A percentile compares a stretch with the other conserved stretches of the same genome.
These are phyloP conservation scores for Eurystomus glaucurus DNA, from an alignment of 2,797 vertebrate species.

Conservation along the genomic window DNA sequence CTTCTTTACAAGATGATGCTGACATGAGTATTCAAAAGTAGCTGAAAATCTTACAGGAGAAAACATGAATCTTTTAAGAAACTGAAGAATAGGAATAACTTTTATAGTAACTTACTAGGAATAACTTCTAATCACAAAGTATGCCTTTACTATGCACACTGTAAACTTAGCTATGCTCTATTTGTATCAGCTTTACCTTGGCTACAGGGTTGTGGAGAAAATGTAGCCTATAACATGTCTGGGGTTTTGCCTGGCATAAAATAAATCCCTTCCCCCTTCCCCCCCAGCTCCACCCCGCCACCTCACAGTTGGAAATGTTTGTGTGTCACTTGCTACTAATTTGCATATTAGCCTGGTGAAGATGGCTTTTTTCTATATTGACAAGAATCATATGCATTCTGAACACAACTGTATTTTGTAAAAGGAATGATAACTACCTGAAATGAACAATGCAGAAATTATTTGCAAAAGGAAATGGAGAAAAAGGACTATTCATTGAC, in stretches of 20 bases:
- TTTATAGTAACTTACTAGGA: not conserved
- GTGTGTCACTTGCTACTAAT: not conserved
- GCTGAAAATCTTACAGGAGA: not conserved
- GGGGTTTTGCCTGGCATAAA: not conserved
- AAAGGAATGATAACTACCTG: not conserved
- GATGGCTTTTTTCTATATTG: not conserved
- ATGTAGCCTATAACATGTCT: not conserved
- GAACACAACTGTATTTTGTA: not conserved
- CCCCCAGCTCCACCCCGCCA: too few relatives aligned
- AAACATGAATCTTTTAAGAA: not conserved
- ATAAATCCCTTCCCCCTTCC: rapidly evolving
- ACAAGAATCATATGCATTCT: not conserved
- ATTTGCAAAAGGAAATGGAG: not conserved
- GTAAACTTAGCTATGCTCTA: not conserved
- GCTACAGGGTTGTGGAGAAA: not conserved
- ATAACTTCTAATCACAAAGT: not conserved
- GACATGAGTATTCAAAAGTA: not conserved
- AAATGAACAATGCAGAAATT: not conserved
- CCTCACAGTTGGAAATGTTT: not conserved
- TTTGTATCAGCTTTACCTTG: not conserved
- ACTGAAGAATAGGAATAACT: not conserved
- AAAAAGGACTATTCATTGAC: not conserved
- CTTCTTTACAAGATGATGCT: not conserved
- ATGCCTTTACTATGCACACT: not conserved
- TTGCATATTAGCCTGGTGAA: not conserved